phyloP scores from a whole-genome alignment of 2,113 vertebrate genomes.

The Chlorocebus sabaeus region DNA sequence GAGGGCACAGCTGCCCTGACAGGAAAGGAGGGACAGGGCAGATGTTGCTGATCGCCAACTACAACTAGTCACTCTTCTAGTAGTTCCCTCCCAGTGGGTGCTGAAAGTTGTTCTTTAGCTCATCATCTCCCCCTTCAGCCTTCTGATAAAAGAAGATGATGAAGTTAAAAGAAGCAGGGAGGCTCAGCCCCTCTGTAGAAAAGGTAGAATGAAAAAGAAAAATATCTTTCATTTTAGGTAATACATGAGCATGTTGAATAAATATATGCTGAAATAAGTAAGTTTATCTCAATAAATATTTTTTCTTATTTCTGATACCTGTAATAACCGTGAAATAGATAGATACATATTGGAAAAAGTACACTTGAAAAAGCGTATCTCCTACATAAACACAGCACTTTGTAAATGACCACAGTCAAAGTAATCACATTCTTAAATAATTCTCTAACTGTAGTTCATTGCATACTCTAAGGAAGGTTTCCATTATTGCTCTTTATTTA shows the following conservation, averaged over 20 bases:
- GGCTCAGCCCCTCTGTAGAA: background rate
- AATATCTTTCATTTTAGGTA: background rate
- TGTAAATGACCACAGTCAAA: conserved; percentile 17
- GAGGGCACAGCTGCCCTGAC: background rate
- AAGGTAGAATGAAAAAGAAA: background rate
- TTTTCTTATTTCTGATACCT: background rate
- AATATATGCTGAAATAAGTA: conserved; percentile 27
- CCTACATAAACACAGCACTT: background rate
- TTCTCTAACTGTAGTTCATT: conserved; percentile 23
- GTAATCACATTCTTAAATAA: conserved; percentile 18
- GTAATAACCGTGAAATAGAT: background rate
- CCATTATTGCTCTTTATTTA: conserved; percentile 38
- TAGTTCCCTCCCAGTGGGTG: background rate
- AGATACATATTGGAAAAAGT: background rate
- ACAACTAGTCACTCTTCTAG: rapidly evolving
- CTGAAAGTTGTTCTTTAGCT: background rate
- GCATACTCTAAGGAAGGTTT: background rate
- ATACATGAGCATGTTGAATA: background rate
- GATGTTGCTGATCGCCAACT: background rate
- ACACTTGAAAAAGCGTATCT: background rate
- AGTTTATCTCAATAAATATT: background rate
- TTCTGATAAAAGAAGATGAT: background rate
- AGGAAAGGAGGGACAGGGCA: background rate
- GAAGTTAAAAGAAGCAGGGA: background rate
- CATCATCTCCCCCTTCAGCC: rapidly evolving